Base-by-base conservation (phyloP, 35 echinoderm and acorn worm genomes). In the Acanthaster planci region DNA sequence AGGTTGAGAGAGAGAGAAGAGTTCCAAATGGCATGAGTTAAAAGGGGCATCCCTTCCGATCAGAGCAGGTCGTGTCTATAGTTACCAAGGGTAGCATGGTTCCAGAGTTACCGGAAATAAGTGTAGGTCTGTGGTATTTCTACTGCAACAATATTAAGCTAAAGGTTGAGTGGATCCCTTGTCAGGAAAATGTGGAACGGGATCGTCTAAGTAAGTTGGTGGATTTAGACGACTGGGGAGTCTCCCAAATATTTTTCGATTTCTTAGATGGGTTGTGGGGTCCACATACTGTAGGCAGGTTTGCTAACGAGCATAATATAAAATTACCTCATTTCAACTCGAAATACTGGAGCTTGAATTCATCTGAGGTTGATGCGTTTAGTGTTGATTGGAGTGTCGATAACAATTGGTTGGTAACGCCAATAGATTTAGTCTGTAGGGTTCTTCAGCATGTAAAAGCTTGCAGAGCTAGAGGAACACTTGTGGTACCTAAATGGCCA, bases 11-110 rank as follows among this genome's bases (percentile, higher is more conserved):
- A 55, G 21, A 39, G 22, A 9, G 9, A 37, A 90, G 58, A 78
- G 87, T 47, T 90, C 79, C 18, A 90, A 79, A 32, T 90, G 80
- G 87, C 82, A 80, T 52, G 79, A 82, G 29, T n/a, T n/a, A n/a
- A n/a, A n/a, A n/a, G n/a, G n/a, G n/a, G n/a, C n/a, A n/a, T n/a
- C n/a, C n/a, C n/a, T 51, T 68, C 17, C 79, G 51, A 16, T 89
- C 14, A 2, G 44, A 37, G 57, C 78, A 29, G 15, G 80, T 90
- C 19, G 68, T 39, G 34, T 8, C 79, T 36, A 77, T 36, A 84
- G 75, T 58, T 38, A 37, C 27, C n/a, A n/a, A n/a, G n/a, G n/a
- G n/a, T n/a, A n/a, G n/a, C n/a, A n/a, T n/a, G n/a, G n/a, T n/a
- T n/a, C 16, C 47, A 55, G 80, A 90, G n/a, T 56, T 83, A 55